These are phyloP conservation scores for Cheilosia urbana DNA, from an alignment of 2,888 invertebrate species.

Conservation along the genomic window DNA sequence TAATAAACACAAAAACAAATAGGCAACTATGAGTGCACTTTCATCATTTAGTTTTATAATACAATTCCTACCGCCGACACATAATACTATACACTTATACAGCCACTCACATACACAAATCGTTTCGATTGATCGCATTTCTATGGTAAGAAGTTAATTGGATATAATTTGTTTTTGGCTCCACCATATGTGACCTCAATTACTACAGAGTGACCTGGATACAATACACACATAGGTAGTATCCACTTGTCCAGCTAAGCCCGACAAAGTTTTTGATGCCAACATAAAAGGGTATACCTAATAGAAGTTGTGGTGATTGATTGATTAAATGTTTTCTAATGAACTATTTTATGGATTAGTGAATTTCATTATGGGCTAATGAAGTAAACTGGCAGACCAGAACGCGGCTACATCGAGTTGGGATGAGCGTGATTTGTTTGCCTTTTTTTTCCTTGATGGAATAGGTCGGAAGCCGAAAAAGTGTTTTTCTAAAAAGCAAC, in stretches of 20 bases:
- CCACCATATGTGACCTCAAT: constrained; percentile 60
- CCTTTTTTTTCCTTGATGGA: background rate
- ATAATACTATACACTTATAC: background rate
- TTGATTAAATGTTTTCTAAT: constrained; percentile 70
- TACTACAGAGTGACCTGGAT: constrained; percentile 30
- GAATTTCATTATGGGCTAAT: constrained; percentile 45
- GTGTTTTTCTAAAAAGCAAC: background rate
- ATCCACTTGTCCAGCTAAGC: background rate
- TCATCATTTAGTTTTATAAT: too few species aligned
- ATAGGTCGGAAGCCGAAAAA: background rate
- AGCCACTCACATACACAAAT: background rate
- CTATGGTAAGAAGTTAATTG: constrained; percentile 70
- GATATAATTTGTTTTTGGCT: constrained; percentile 66
- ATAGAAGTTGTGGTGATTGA: constrained; percentile 62
- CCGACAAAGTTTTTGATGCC: constrained; percentile 10
- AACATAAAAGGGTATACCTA: constrained; percentile 40
- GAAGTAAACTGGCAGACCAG: constrained; percentile 31
- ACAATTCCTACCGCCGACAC: too few species aligned
- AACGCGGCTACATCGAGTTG: background rate
- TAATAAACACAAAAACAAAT: too few species aligned
- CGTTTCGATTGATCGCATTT: constrained; percentile 61
- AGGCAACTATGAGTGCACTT: too few species aligned
- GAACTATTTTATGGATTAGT: constrained; percentile 57
- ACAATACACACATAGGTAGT: constrained; percentile 1
- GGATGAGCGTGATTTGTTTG: background rate